phyloP scores from a whole-genome alignment of 35 echinoderm and acorn worm species.

The Acanthaster planci region DNA sequence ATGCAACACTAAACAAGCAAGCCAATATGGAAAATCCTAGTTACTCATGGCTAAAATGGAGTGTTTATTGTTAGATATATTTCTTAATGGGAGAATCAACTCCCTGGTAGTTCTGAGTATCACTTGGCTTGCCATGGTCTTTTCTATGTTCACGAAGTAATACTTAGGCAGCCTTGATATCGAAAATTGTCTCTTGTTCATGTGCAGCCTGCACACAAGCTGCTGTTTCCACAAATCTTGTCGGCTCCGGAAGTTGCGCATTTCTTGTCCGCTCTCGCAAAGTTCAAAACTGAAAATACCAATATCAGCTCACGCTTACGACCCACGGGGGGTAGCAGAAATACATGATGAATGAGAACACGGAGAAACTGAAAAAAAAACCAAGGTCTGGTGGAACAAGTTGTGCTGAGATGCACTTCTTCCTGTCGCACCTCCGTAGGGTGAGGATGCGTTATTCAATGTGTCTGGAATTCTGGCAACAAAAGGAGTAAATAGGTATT shows the following conservation, averaged over 20 bases:
- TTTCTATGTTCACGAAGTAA: background rate
- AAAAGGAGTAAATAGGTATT: too few relatives aligned
- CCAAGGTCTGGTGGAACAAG: too few relatives aligned
- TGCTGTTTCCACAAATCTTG: slow-evolving; percentile 9
- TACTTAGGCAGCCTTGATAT: background rate
- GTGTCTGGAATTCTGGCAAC: too few relatives aligned
- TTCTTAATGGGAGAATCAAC: slow-evolving; percentile 4
- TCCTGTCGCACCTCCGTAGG: too few relatives aligned
- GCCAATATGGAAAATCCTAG: background rate
- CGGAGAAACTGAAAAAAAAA: background rate
- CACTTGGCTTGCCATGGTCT: background rate
- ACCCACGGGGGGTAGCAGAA: background rate
- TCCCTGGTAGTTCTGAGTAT: slow-evolving; percentile 12
- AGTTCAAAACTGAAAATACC: background rate
- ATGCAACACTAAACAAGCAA: background rate
- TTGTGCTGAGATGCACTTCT: too few relatives aligned
- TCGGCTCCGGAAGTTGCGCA: background rate
- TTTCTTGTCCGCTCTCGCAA: background rate
- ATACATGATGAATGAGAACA: slow-evolving; percentile 3
- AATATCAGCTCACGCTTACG: background rate
- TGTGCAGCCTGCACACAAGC: slow-evolving; percentile 12
- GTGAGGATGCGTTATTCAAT: too few relatives aligned
- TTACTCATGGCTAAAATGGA: background rate
- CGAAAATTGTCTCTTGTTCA: slow-evolving; percentile 4
- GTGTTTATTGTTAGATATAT: slow-evolving; percentile 4